Conservation (phyloP, 2,113 vertebrate genomes). For the Phalacrocorax carbo region DNA sequence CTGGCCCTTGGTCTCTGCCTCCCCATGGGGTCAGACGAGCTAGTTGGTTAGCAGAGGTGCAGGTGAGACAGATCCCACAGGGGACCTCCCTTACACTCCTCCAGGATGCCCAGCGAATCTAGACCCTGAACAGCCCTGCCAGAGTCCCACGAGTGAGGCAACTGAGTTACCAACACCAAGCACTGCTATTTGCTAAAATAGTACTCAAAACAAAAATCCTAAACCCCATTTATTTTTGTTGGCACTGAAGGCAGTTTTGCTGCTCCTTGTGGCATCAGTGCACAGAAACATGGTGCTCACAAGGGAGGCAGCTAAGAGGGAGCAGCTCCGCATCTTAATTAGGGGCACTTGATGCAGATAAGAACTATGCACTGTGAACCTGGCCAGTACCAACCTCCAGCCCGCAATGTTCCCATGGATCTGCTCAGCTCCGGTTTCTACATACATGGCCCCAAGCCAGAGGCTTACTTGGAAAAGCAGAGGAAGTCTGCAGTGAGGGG, state of each 20-base stretch:
- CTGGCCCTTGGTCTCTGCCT: neutral
- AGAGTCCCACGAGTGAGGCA: accelerated
- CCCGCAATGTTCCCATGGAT: slow-evolving; percentile 31
- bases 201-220: neutral
- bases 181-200: neutral
- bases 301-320: neutral
- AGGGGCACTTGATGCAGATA: neutral
- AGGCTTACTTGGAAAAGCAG: slow-evolving; percentile 44
- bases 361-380: neutral
- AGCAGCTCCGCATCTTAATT: neutral
- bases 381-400: neutral
- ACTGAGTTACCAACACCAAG: neutral
- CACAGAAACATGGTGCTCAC: neutral
- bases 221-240: neutral
- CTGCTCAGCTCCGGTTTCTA: neutral
- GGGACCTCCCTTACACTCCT: neutral
- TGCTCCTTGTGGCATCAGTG: neutral
- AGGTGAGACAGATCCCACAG: neutral
- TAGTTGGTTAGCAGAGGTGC: neutral
- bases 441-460: slow-evolving; percentile 7
- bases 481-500: neutral
- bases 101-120: neutral
- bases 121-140: neutral
- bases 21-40: neutral
- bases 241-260: neutral